These are phyloP conservation scores for Scrobipalpa costella DNA, from an alignment of 2,888 invertebrate species.

Conservation along the genomic window DNA sequence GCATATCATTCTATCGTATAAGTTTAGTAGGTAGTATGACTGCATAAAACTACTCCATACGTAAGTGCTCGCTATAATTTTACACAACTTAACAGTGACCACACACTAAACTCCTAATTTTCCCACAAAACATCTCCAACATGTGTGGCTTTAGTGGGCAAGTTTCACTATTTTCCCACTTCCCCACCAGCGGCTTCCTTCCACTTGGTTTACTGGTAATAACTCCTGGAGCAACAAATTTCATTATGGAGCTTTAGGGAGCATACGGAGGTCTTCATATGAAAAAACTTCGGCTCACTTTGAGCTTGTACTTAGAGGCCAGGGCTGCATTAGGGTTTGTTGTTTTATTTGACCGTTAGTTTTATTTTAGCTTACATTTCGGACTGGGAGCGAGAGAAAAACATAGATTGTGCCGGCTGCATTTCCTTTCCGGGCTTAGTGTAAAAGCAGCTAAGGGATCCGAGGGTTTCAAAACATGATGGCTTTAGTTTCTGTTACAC, in stretches of 20 bases:
- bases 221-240: conserved; percentile 40
- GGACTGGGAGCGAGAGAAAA: no score
- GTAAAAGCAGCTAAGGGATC: no score
- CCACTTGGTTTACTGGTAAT: conserved; percentile 16
- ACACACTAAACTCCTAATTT: conserved; percentile 2
- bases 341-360: neutral
- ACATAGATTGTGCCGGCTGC: no score
- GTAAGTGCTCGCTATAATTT: neutral
- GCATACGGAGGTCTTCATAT: conserved; percentile 24
- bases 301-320: neutral
- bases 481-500: no score
- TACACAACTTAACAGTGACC: neutral
- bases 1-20: neutral
- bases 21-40: no score
- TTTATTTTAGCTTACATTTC: neutral
- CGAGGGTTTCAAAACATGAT: no score
- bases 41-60: neutral
- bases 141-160: conserved; percentile 4
- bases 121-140: neutral
- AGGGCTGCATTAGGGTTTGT: neutral
- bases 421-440: no score
- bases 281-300: conserved; percentile 29
- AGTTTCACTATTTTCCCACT: conserved; percentile 9
- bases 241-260: conserved; percentile 35
- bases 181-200: neutral